Evolutionary conservation across 2,888 invertebrate genomes (phyloP), one percentile per base, ranked within the genome.

Genomic region (Epistrophe eligans): DNA sequence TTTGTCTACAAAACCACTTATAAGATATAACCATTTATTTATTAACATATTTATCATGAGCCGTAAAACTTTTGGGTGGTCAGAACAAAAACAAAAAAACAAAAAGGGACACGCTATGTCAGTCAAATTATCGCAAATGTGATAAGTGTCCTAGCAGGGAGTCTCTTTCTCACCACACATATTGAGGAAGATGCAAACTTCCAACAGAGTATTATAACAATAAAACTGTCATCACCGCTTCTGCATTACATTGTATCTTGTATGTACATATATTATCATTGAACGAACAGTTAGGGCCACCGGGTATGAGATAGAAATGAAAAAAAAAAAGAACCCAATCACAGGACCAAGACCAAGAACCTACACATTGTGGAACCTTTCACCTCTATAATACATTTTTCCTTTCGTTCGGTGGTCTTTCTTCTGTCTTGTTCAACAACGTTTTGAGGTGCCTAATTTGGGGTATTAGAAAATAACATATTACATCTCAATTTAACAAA

Each of bases 161-260:
- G 66, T 48, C 83, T 28, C 28, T 58, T 70, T 60, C 79, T 35
- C 79, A 76, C 13, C 52, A 24, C 38, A 55, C 24, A 40, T 28
- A 17, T 28, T n/a, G n/a, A 66, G 60, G 57, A 64, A 74, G 58
- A 79, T 87, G 87, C 87, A 72, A 87, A 83, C 79, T 83, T 79
- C 72, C 40, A 76, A 74, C 74, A 60, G 79, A 79, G 57, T 60
- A 45, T 57, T 48, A 48, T 62, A 83, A 87, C 87, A 87, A 87
- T 87, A 79, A 87, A 83, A 87, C 87, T 87, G 87, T 87, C 87
- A 87, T 87, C 87, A 83, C 87, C 79, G 87, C 83, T 82, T 76
- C 79, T 87, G 76, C 76, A 73, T 71, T 55, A 60, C 72, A 87
- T 87, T 83, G 87, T 67, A 15, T 24, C 2, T n/a, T 24, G 24